A percentile compares a stretch with the other conserved stretches of the same genome.
Conservation (phyloP, 1,140 invertebrate species). For the Drosophila nebulosa region DNA sequence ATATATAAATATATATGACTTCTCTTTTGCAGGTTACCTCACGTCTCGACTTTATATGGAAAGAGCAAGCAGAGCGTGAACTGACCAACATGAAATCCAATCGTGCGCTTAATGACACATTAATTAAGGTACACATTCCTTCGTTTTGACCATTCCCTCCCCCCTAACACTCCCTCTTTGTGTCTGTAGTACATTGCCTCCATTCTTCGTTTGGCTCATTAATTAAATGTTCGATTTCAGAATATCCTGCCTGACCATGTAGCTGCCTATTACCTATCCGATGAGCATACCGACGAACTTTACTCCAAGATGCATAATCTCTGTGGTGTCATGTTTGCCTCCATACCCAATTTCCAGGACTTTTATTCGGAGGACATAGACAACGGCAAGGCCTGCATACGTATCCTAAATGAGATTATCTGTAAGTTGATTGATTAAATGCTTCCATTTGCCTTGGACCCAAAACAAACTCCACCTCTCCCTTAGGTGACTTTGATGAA, state of each 20-base stretch:
- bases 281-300: slow-evolving; percentile 89
- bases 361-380: slow-evolving; percentile 99
- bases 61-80: slow-evolving; percentile 94
- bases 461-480: not conserved
- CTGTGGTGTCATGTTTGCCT: slow-evolving; percentile 98
- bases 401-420: slow-evolving; percentile 98
- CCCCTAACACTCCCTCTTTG: not conserved
- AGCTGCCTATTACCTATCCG: slow-evolving; percentile 94
- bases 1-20: not conserved
- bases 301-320: slow-evolving; percentile 96
- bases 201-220: slow-evolving; percentile 24
- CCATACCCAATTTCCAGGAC: slow-evolving; percentile 98
- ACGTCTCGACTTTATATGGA: slow-evolving; percentile 97
- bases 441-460: not conserved
- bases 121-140: slow-evolving; percentile 73
- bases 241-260: slow-evolving; percentile 99
- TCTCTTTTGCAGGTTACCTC: slow-evolving; percentile 85
- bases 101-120: slow-evolving; percentile 79
- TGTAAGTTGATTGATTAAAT: slow-evolving; percentile 75
- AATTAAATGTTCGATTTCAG: slow-evolving; percentile 59
- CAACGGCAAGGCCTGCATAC: slow-evolving; percentile 98
- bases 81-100: slow-evolving; percentile 90
- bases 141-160: not conserved
- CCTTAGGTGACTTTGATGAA: slow-evolving; percentile 91
- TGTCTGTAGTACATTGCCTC: not conserved